Conservation (phyloP, 23 tunicate species). For the Corella eumyota region DNA sequence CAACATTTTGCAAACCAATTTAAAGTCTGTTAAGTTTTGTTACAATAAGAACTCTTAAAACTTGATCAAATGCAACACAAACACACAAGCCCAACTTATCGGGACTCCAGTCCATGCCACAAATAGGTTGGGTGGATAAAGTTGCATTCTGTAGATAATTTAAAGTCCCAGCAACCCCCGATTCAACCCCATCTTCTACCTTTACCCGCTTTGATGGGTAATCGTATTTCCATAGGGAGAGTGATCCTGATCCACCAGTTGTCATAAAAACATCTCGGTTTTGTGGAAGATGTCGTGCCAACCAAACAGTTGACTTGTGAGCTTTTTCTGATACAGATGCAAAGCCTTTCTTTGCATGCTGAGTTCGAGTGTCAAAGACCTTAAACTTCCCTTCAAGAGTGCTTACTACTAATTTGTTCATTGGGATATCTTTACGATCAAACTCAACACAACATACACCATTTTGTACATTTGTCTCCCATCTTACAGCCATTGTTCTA, state of each 20-base stretch:
- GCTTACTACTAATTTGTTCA: conserved; percentile 87
- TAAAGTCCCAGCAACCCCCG: conserved; percentile 72
- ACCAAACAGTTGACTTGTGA: conserved; percentile 96
- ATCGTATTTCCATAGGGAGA: conserved; percentile 90
- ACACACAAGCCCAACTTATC: conserved; percentile 93
- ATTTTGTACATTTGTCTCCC: conserved; percentile 93
- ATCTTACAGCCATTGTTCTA: conserved; percentile 65
- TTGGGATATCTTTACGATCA: conserved; percentile 89
- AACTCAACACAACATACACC: conserved; percentile 91
- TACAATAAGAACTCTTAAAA: conserved; percentile 69
- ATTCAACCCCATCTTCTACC: conserved; percentile 54
- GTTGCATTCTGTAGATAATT: conserved; percentile 84
- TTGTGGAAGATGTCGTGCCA: conserved; percentile 84
- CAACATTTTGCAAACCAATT: too few species aligned
- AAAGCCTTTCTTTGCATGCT: conserved; percentile 75
- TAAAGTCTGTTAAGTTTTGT: conserved; percentile 75
- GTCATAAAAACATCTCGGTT: conserved; percentile 96
- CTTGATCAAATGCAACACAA: conserved; percentile 89
- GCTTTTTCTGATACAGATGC: conserved; percentile 85
- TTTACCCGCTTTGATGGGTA: conserved; percentile 76
- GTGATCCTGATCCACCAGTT: conserved; percentile 90
- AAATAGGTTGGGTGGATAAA: conserved; percentile 93
- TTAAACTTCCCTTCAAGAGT: conserved; percentile 83
- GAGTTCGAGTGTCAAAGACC: conserved; percentile 83
- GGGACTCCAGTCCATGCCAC: conserved; percentile 93